Base-by-base conservation (phyloP, 2,113 vertebrate genomes). In the Thymallus thymallus region DNA sequence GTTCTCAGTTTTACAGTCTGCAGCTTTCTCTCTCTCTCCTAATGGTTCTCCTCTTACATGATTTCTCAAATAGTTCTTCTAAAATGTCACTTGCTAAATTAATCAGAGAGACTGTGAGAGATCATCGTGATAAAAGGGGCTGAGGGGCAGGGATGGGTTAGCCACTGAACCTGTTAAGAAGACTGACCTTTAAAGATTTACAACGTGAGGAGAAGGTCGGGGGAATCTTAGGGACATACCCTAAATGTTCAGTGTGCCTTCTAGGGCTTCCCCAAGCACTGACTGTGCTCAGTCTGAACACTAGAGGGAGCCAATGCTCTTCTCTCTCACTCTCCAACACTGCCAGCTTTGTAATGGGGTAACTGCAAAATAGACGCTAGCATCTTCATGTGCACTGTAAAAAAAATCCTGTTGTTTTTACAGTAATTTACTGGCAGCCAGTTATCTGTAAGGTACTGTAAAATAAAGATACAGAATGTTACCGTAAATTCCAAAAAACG, bases 281-380 rank as follows among this genome's bases (percentile, higher is more conserved):
- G 10, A 46, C 22, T 58, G n/a, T 56, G 6, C 46, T 65, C 46
- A 56, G 6, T 48, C 6, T 10, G 7, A 62, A 77, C 91, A 91
- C 82, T 32, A 77, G 91, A 87, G 89, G 90, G 90, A 78, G 85
- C 69, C 74, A 77, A 70, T 75, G 84, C 13, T 82, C 88, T 85
- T 75, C 71, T 29, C 5, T 68, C 56, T 48, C 74, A 41, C 14
- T 29, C 1, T 29, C 16, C 7, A 20, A 66, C 29, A 10, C 32
- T 0, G 1, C 12, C 18, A 7, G 29, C 48, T 5, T 66, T 41
- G 35, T 10, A 41, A 14, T 35, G 64, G 26, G 26, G 26, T 66
- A 6, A 35, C 24, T 24, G 30, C 6, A 61, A 61, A 61, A 22
- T 9, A n/a, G 23, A n/a, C 16, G 22, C 12, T 22, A 61, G 48